phyloP scores from a whole-genome alignment of 2,113 vertebrate genomes.

The Ailuropoda melanoleuca region DNA sequence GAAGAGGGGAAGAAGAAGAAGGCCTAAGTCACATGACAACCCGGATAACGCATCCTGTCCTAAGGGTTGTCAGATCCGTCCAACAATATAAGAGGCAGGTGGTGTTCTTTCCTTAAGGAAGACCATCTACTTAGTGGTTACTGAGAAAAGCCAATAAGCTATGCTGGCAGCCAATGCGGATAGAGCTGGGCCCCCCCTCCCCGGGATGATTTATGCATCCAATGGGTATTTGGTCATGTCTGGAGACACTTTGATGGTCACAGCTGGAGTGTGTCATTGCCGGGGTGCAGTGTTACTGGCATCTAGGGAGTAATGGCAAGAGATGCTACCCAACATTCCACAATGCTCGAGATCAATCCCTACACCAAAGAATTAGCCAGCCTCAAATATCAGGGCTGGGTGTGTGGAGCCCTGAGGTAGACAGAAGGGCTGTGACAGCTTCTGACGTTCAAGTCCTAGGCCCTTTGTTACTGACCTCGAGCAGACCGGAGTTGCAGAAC shows the following conservation, averaged over 20 bases:
- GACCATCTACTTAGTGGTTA: neutral
- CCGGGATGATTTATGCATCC: neutral
- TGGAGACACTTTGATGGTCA: neutral
- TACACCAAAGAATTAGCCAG: neutral
- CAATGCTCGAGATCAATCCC: rapidly evolving
- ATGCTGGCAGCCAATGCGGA: neutral
- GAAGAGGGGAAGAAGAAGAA: no score
- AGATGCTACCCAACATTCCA: neutral
- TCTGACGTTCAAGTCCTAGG: neutral
- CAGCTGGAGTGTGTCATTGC: neutral
- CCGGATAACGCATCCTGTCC: neutral
- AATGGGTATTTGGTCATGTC: neutral
- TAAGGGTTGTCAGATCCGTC: neutral
- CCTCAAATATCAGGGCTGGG: neutral
- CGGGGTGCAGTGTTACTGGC: neutral
- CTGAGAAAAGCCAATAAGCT: neutral
- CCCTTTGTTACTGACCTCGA: neutral
- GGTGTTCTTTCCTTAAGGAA: neutral
- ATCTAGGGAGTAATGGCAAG: neutral
- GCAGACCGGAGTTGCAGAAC: neutral
- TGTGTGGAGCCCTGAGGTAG: neutral
- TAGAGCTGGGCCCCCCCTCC: neutral
- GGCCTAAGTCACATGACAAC: neutral
- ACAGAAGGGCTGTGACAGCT: neutral
- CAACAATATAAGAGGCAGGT: neutral